phyloP scores from a whole-genome alignment of 1,140 invertebrate genomes.

The Bombus terrestris region DNA sequence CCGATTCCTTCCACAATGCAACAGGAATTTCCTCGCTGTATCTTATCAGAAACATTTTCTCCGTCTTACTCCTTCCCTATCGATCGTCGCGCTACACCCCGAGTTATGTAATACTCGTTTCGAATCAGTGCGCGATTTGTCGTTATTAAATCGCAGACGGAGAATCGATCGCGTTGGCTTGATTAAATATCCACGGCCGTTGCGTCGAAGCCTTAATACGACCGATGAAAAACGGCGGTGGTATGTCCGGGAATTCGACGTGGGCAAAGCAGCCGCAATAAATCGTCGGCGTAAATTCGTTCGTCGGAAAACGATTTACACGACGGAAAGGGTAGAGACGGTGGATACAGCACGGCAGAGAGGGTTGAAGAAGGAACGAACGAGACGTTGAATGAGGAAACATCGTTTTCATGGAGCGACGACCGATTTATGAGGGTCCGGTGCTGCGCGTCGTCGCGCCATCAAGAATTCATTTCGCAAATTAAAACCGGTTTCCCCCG shows the following conservation, averaged over 20 bases:
- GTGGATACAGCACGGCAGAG: background rate
- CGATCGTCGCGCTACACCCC: background rate
- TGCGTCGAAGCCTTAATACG: slow-evolving; percentile 16
- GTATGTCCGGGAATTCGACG: slow-evolving; percentile 13
- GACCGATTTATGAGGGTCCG: slow-evolving; percentile 27
- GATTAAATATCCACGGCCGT: slow-evolving; percentile 25
- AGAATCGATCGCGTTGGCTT: slow-evolving; percentile 1
- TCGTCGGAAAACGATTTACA: slow-evolving; percentile 35
- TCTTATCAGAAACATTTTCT: background rate
- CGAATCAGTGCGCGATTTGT: background rate
- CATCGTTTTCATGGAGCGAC: slow-evolving; percentile 2
- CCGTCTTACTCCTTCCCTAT: background rate
- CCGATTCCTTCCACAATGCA: background rate
- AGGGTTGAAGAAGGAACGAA: background rate
- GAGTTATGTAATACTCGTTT: background rate
- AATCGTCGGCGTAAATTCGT: slow-evolving; percentile 33
- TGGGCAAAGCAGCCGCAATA: slow-evolving; percentile 26
- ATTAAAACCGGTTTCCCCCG: slow-evolving; percentile 33
- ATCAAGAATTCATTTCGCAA: slow-evolving; percentile 54
- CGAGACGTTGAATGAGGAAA: background rate
- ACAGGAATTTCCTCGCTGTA: background rate
- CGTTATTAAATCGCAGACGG: slow-evolving; percentile 15
- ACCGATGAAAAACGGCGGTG: slow-evolving; percentile 1
- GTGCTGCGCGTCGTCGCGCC: slow-evolving; percentile 6
- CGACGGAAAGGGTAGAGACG: background rate